Conservation (phyloP, 2,113 vertebrate genomes). For the Calyptomena viridis region DNA sequence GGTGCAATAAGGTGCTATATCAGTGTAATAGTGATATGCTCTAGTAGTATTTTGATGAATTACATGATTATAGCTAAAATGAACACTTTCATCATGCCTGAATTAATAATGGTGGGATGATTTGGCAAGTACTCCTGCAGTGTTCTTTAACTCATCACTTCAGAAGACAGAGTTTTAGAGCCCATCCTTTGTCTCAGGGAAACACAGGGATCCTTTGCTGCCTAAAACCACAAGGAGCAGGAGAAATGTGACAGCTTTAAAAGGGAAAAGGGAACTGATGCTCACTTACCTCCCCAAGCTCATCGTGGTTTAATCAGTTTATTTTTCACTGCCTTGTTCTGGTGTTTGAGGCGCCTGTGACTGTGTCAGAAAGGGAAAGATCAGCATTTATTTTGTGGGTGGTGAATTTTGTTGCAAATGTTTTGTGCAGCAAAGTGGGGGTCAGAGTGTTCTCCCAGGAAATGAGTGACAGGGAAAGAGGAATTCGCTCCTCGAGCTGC, state of each 20-base stretch:
- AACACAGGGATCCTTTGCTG: conserved; percentile 17
- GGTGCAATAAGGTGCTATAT: conserved; percentile 79
- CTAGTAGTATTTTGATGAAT: conserved; percentile 91
- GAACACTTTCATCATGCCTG: conserved; percentile 89
- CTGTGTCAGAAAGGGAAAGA: not conserved
- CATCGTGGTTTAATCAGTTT: conserved; percentile 9
- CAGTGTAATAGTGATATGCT: conserved; percentile 83
- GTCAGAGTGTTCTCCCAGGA: not conserved
- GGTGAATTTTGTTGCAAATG: not conserved
- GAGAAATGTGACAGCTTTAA: conserved; percentile 39
- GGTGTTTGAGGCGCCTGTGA: not conserved
- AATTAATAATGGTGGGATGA: conserved; percentile 79
- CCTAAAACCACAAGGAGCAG: conserved; percentile 14
- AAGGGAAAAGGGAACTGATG: conserved; percentile 30
- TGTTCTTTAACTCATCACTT: conserved; percentile 82
- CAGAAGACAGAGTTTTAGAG: conserved; percentile 68
- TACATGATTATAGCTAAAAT: conserved; percentile 92
- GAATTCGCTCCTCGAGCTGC: not conserved
- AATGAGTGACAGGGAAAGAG: not conserved
- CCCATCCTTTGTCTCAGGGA: conserved; percentile 60
- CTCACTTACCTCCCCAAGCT: conserved; percentile 22
- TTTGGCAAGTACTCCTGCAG: conserved; percentile 79
- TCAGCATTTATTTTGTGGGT: not conserved
- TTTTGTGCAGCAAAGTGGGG: not conserved
- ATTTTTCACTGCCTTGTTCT: conserved; percentile 54